phyloP scores from a whole-genome alignment of 37 sponge, comb jelly and placozoan genomes.

The Oopsacas minuta region DNA sequence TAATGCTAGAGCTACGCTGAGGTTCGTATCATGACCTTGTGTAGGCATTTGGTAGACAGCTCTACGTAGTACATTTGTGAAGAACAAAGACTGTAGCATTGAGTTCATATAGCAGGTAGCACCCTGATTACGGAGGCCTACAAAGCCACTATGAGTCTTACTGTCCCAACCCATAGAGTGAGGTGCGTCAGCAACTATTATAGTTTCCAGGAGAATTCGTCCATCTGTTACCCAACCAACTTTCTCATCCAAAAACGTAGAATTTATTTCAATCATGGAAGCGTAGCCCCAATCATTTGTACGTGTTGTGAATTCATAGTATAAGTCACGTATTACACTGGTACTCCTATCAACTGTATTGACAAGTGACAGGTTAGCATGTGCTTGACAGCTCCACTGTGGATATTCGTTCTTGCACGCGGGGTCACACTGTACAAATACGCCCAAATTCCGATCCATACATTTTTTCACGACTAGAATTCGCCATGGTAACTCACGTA shows the following conservation, averaged over 20 bases:
- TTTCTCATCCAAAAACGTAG: slow-evolving; percentile 57
- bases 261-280: slow-evolving; percentile 26
- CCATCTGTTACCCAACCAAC: slow-evolving; percentile 71
- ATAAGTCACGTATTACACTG: not conserved
- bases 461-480: not conserved
- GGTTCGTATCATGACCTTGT: slow-evolving; percentile 71
- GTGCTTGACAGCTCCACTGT: slow-evolving; percentile 63
- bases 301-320: slow-evolving; percentile 74
- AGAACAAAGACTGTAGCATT: slow-evolving; percentile 89
- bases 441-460: slow-evolving; percentile 30
- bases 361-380: slow-evolving; percentile 53
- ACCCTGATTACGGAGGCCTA: slow-evolving; percentile 94
- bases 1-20: slow-evolving; percentile 91
- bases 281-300: slow-evolving; percentile 97
- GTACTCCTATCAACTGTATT: slow-evolving; percentile 23
- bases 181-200: slow-evolving; percentile 82
- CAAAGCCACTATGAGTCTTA: slow-evolving; percentile 89
- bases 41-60: slow-evolving; percentile 97
- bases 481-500: not conserved
- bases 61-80: slow-evolving; percentile 77
- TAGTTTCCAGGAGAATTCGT: slow-evolving; percentile 46
- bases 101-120: slow-evolving; percentile 99
- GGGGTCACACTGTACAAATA: slow-evolving; percentile 92
- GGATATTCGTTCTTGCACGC: slow-evolving; percentile 25
- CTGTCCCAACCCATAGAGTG: slow-evolving; percentile 98